phyloP scores from a whole-genome alignment of 2,888 invertebrate species.

The Polietes domitor region DNA sequence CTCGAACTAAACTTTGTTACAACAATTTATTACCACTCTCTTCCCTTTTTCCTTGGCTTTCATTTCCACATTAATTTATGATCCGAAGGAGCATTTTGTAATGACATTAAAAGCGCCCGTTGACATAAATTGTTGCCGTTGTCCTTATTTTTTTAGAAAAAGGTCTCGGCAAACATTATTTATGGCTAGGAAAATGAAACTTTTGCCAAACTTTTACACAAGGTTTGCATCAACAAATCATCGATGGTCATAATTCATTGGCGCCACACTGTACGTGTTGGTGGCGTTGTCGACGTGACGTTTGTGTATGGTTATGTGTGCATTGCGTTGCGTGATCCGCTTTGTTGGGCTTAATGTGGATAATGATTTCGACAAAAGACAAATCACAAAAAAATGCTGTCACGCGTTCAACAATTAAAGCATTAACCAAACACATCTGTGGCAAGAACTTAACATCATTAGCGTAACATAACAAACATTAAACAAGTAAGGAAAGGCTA shows the following conservation, averaged over 20 bases:
- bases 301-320: no score
- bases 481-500: not conserved
- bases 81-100: not conserved
- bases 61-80: not conserved
- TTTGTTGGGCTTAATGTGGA: not conserved
- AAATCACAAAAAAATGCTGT: conserved; percentile 41
- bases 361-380: not conserved
- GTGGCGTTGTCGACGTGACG: not conserved
- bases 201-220: not conserved
- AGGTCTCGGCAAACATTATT: not conserved
- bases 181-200: not conserved
- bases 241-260: conserved; percentile 7
- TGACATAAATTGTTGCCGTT: not conserved
- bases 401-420: conserved; percentile 48
- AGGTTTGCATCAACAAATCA: not conserved
- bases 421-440: conserved; percentile 31
- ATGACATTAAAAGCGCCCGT: not conserved
- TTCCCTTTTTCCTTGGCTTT: no score
- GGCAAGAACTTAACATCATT: conserved; percentile 35
- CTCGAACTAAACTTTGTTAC: no score
- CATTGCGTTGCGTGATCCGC: not conserved
- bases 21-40: no score
- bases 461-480: not conserved
- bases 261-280: not conserved
- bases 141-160: no score